Percentiles rank a stretch among this genome's conserved stretches.
Evolutionary conservation across 2,797 vertebrate genomes (phyloP).

Genomic region (Phrynocephalus guinanensis): DNA sequence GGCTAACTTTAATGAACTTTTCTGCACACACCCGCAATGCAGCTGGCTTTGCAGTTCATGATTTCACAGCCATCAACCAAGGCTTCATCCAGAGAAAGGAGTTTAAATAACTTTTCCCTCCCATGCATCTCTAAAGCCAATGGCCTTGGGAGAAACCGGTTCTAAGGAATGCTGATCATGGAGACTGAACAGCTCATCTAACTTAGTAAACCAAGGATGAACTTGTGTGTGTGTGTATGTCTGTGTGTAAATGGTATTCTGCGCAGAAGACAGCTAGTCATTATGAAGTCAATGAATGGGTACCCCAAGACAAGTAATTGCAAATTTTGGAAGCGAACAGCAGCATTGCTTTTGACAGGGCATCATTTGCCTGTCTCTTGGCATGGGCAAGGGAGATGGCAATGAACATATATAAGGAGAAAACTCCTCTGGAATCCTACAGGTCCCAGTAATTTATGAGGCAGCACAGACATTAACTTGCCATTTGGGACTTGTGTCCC

Average conservation of each 20-base stretch:
- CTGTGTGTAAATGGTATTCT: neutral
- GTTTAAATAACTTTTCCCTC: neutral
- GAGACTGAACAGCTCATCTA: neutral
- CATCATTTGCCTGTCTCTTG: neutral
- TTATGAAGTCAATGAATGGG: neutral
- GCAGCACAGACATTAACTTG: neutral
- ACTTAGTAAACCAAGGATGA: neutral
- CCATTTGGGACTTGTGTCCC: neutral
- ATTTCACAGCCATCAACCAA: conserved; percentile 12
- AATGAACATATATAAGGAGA: neutral
- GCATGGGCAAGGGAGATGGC: neutral
- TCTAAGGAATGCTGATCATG: neutral
- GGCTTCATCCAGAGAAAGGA: neutral
- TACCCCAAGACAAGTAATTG: neutral
- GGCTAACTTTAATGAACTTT: conserved; percentile 20
- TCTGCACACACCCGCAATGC: neutral
- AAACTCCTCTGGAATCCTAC: neutral
- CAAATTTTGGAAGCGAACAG: neutral
- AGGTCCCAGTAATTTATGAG: neutral
- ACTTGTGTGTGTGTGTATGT: neutral
- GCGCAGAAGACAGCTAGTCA: neutral
- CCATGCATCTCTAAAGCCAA: neutral
- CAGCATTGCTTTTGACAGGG: neutral
- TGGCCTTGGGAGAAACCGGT: neutral
- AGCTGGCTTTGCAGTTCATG: neutral